Evolutionary conservation across 2,113 vertebrate genomes (phyloP), one percentile per base, ranked within the genome.

Genomic region (Eleginops maclovinus): DNA sequence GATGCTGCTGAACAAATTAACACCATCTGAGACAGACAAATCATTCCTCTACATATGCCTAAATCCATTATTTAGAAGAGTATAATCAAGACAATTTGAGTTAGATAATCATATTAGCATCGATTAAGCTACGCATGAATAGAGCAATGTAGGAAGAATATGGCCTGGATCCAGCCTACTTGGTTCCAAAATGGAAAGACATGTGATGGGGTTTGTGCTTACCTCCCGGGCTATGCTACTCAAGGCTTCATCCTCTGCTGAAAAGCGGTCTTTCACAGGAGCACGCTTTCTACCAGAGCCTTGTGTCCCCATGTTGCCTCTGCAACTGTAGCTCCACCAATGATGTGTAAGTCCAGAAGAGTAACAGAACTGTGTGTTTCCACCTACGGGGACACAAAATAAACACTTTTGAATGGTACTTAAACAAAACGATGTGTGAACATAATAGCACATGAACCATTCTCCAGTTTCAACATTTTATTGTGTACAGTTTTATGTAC

Each of bases 211-310:
- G 28, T 19, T 16, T 44, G 16, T 59, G 75, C 92, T 90, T 87
- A 99, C 98, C 97, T 99, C 98, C 93, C 97, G 94, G 71, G 98
- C 97, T 74, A 99, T 99, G 91, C 91, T 96, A 94, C 96, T 98
- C 87, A 99, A 85, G 21, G 97, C 96, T 87, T 99, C 98, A 93
- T 99, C 98, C 91, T 99, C 98, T 22, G 98, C 98, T 77, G 98
- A 99, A 93, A 98, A 99, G 31, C 98, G 96, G 89, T 99, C 97
- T 94, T 98, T 99, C 55, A 98, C 75, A 17, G 96, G 98, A 50
- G 97, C 96, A 71, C 98, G 96, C 91, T 99, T 99, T 80, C 98
- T 95, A 88, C 98, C 98, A 85, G 96, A 94, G 87, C 97, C 97
- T 91, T 97, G 98, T 86, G 98, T 99, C 90, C 96, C 97, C 98